Evolutionary conservation across 2,888 invertebrate species (phyloP), one percentile per base, ranked within the genome.

Genomic region (Busseola fusca): DNA sequence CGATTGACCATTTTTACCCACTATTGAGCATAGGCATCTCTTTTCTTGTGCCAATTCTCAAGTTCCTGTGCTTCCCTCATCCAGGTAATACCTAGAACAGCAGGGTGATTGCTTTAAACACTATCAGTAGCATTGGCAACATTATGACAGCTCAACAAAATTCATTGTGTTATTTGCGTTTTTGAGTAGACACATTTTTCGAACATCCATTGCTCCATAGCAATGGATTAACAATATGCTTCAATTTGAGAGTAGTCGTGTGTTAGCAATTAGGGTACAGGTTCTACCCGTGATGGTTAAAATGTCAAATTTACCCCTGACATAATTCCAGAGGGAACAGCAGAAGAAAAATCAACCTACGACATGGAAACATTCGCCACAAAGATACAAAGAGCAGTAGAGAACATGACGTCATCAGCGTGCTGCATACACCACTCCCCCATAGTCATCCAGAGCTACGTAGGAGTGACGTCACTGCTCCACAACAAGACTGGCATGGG

Each of bases 401-500:
- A 96, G 79, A 84, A 91, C 18, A 93, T 96, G 89, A 87, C 93
- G 0, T 88, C 94, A 0, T 94, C 96, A 0, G 87, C 94, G 3
- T 96, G 96, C 87, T 96, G 95, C 82, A 95, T 97, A 67, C 96
- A 97, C 84, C 97, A 97, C 87, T 96, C 96, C 16, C 96, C 97
- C 6, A 97, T 98, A 69, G 93, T 98, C 18, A 96, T 98, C 81
- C 97, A 98, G 88, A 98, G 97, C 90, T 98, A 98, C 88, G 96
- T 98, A 21, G 98, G 98, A 9, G 92, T 98, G 56, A 97, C 97
- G 16, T 98, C 98, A 5, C 91, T 98, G 58, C 96, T 98, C 10
- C 98, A 98, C 89, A 98, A 98, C 93, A 97, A 98, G 87, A 97
- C 98, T 83, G 96, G 97, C 81, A 96, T 98, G 90, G 98, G 98